phyloP scores from a whole-genome alignment of 2,888 invertebrate genomes.

The Cremastobaeus sp. region DNA sequence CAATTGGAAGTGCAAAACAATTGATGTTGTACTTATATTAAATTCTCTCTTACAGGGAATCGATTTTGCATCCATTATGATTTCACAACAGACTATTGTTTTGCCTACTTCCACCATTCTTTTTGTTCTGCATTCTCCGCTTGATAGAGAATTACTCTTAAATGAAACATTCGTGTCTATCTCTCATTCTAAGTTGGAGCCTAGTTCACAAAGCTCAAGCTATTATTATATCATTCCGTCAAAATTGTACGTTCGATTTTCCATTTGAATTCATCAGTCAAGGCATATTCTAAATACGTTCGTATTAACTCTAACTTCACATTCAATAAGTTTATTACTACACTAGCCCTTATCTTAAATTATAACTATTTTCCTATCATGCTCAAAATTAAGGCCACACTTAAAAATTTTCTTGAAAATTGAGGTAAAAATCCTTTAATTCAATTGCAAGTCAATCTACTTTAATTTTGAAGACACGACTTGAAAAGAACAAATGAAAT shows the following conservation, averaged over 20 bases:
- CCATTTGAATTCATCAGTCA: constrained; percentile 21
- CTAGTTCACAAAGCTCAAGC: constrained; percentile 17
- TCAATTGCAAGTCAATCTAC: too few species aligned
- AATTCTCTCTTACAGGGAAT: constrained; percentile 17
- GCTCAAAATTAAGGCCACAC: too few species aligned
- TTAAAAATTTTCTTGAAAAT: too few species aligned
- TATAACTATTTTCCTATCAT: neutral
- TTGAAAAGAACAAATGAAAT: too few species aligned
- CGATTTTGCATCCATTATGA: constrained; percentile 41
- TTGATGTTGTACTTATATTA: constrained; percentile 17
- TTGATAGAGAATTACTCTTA: constrained; percentile 29
- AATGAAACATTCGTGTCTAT: constrained; percentile 45
- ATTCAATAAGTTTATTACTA: neutral
- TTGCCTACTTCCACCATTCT: constrained; percentile 26
- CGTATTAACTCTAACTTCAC: constrained; percentile 7
- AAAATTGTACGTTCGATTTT: constrained; percentile 33
- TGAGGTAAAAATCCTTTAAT: too few species aligned
- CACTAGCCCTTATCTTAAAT: neutral
- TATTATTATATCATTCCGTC: constrained; percentile 35
- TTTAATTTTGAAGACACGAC: too few species aligned
- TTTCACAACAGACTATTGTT: constrained; percentile 35
- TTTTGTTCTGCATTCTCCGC: constrained; percentile 25
- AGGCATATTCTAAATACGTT: constrained; percentile 8
- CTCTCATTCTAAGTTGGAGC: constrained; percentile 20
- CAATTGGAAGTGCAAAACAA: constrained; percentile 18